A percentile compares a stretch with the other conserved stretches of the same genome.
These are phyloP conservation scores for Cosmia trapezina DNA, from an alignment of 2,888 invertebrate species.

Conservation along the genomic window DNA sequence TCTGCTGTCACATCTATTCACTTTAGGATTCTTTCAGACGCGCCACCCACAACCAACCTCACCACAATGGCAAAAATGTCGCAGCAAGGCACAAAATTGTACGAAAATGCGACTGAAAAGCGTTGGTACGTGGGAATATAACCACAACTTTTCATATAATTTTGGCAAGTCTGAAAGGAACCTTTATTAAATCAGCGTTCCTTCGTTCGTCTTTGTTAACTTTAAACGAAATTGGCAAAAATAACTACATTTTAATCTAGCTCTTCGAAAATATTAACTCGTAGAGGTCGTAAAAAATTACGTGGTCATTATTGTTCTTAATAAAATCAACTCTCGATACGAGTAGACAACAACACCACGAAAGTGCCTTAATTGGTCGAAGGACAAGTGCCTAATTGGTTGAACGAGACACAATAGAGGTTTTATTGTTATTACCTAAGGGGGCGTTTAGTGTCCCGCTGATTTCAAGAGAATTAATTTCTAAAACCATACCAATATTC, in stretches of 20 bases:
- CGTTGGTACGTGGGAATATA: neutral
- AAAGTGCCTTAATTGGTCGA: neutral
- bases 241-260: neutral
- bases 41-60: neutral
- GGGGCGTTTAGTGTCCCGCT: too few species aligned
- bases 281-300: neutral
- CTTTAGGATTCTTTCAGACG: neutral
- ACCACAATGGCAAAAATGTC: neutral
- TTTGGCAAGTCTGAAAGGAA: neutral
- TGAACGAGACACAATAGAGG: too few species aligned
- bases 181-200: too few species aligned
- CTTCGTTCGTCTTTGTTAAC: neutral
- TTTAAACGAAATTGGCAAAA: neutral
- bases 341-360: neutral
- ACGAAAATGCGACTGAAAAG: neutral
- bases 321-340: neutral
- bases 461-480: neutral
- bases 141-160: neutral
- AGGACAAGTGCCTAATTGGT: too few species aligned
- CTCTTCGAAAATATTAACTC: neutral
- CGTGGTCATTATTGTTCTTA: neutral
- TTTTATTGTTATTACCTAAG: too few species aligned
- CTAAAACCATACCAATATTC: neutral
- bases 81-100: neutral
- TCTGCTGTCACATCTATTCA: neutral